phyloP scores from a whole-genome alignment of 2,797 vertebrate species.

The Cyprinodon diabolis region DNA sequence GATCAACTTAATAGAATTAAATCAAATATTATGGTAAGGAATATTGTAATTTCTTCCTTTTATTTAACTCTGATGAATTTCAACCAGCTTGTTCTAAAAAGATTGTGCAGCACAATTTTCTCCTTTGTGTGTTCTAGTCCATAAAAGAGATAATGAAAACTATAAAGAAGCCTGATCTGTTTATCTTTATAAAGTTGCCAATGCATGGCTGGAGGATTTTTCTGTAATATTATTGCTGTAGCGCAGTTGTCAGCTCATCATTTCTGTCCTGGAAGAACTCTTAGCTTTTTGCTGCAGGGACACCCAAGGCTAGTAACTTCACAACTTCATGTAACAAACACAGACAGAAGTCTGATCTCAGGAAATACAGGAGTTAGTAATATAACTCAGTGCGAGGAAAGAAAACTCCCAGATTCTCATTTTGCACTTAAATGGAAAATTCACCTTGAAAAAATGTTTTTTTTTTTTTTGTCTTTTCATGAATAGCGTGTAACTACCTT shows the following conservation, averaged over 20 bases:
- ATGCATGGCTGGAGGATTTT: neutral
- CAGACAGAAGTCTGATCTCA: conserved; percentile 37
- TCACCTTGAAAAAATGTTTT: neutral
- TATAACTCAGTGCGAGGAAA: conserved; percentile 6
- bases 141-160: too few species aligned
- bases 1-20: too few species aligned
- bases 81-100: neutral
- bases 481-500: neutral
- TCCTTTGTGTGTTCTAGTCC: neutral
- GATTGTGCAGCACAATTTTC: neutral
- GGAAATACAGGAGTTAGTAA: conserved; percentile 20
- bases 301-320: conserved; percentile 31
- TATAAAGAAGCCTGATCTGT: neutral
- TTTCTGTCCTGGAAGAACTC: conserved; percentile 36
- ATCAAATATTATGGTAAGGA: too few species aligned
- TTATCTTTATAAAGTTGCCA: neutral
- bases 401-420: neutral
- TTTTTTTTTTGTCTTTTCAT: neutral
- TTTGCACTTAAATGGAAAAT: conserved; percentile 4
- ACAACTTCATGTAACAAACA: conserved; percentile 30
- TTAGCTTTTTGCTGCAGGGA: conserved; percentile 46
- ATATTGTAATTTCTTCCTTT: neutral
- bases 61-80: too few species aligned
- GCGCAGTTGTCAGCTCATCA: conserved; percentile 39
- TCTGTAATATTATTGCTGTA: neutral